Conservation (phyloP, 1,140 invertebrate genomes). For the Triops cancriformis region DNA sequence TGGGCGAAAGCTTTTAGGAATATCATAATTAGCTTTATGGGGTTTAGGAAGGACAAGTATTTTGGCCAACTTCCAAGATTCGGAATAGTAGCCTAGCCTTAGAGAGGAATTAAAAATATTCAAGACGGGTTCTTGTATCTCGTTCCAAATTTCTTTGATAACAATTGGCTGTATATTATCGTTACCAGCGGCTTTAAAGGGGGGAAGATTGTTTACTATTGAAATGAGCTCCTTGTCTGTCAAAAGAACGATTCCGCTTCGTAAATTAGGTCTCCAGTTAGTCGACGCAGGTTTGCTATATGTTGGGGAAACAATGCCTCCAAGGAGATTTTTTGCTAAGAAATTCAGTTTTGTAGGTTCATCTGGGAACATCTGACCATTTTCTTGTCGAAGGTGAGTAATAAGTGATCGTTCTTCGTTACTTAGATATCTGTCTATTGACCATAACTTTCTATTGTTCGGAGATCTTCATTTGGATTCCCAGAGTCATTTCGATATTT, state of each 20-base stretch:
- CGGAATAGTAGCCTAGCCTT: no score
- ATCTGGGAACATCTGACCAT: no score
- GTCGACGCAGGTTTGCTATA: neutral
- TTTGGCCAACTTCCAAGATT: no score
- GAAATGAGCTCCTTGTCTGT: neutral
- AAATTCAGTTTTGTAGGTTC: neutral
- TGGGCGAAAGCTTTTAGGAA: neutral
- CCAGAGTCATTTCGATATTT: no score
- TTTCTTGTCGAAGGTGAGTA: no score
- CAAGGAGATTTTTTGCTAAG: neutral
- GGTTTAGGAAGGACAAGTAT: no score
- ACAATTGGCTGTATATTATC: no score
- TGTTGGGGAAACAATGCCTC: neutral
- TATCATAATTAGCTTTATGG: neutral
- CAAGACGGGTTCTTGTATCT: neutral
- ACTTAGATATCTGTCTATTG: no score
- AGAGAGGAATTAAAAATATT: neutral
- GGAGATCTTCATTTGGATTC: no score
- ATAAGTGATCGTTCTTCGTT: no score
- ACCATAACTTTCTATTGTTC: no score
- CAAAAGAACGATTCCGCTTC: neutral
- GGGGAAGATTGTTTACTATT: neutral
- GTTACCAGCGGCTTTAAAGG: neutral
- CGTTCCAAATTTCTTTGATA: neutral
- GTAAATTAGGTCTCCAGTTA: neutral